Percentiles rank a stretch among this genome's conserved stretches.
phyloP scores from a whole-genome alignment of 2,888 invertebrate species.

The Nebria brevicollis region DNA sequence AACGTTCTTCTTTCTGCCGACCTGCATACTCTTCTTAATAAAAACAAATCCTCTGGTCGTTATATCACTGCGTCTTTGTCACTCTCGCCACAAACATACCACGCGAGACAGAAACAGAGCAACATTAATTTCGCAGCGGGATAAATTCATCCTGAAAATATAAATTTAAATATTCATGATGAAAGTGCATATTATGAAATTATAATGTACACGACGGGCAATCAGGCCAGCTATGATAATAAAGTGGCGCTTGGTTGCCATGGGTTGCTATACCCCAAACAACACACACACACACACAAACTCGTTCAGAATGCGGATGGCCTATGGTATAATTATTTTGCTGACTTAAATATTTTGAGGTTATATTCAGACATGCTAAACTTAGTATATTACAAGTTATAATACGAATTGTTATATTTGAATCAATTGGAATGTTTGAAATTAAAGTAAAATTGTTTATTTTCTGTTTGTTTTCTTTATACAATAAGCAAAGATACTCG shows the following conservation, averaged over 20 bases:
- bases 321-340: neutral
- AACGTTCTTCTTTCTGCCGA: conserved; percentile 25
- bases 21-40: conserved; percentile 28
- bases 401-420: too few species aligned
- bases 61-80: neutral
- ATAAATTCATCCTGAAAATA: conserved; percentile 45
- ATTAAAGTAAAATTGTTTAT: conserved; percentile 4
- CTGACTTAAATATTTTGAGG: neutral
- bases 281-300: neutral
- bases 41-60: conserved; percentile 36
- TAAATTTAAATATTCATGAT: conserved; percentile 54
- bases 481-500: too few species aligned
- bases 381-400: too few species aligned
- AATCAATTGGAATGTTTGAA: too few species aligned
- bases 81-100: conserved; percentile 2
- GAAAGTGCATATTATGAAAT: conserved; percentile 54
- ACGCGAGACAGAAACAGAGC: conserved; percentile 5
- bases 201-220: conserved; percentile 53
- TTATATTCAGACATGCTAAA: neutral
- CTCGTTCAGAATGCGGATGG: neutral
- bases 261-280: conserved; percentile 20
- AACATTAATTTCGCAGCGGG: conserved; percentile 44
- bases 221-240: conserved; percentile 53
- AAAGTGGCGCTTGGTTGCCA: conserved; percentile 52
- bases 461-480: too few species aligned